These are phyloP conservation scores for Akabosia matsudoensis DNA, from an alignment of 1,140 invertebrate genomes.

Conservation along the genomic window DNA sequence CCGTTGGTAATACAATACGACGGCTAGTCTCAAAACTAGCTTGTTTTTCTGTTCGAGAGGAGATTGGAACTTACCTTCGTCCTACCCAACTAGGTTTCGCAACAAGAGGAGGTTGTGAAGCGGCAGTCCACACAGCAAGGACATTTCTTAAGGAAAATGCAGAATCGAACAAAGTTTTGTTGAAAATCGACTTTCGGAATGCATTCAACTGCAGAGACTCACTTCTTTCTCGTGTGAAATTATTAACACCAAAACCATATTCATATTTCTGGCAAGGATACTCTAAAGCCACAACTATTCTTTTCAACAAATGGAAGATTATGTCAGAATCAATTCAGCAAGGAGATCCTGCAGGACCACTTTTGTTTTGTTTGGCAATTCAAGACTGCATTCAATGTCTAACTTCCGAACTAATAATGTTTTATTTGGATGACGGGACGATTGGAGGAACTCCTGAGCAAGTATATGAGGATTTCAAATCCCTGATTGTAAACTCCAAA, in stretches of 20 bases:
- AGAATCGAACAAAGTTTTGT: neutral
- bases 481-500: neutral
- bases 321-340: neutral
- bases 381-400: neutral
- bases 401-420: neutral
- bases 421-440: neutral
- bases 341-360: constrained; percentile 6
- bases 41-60: neutral
- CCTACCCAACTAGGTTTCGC: constrained; percentile 22
- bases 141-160: neutral
- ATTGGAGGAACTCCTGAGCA: neutral
- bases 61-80: neutral
- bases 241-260: neutral
- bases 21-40: constrained; percentile 16
- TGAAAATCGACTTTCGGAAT: constrained; percentile 25
- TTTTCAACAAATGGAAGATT: neutral
- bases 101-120: constrained; percentile 13
- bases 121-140: neutral
- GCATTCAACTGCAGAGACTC: constrained; percentile 12
- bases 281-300: neutral
- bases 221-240: neutral
- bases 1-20: neutral
- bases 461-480: neutral
- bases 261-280: neutral
- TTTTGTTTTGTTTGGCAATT: neutral